These are phyloP conservation scores for Thereva nobilitata DNA, from an alignment of 2,888 invertebrate species.

Conservation along the genomic window DNA sequence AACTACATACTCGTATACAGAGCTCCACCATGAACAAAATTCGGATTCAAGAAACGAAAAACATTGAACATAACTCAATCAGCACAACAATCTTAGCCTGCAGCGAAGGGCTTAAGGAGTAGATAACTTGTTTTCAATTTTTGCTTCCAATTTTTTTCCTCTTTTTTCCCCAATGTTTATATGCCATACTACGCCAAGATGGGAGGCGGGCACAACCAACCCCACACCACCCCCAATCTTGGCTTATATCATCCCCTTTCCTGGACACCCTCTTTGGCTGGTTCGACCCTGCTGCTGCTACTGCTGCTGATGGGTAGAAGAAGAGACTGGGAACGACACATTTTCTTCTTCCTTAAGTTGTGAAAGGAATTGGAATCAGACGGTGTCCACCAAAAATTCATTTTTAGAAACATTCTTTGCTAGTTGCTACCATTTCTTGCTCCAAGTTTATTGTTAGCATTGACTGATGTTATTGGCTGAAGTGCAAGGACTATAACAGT, in stretches of 20 bases:
- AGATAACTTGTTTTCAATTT: conserved; percentile 34
- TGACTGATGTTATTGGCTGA: conserved; percentile 19
- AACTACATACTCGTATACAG: too few species aligned
- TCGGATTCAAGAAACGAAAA: conserved; percentile 28
- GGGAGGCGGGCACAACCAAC: background rate
- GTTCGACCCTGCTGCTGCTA: too few species aligned
- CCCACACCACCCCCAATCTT: too few species aligned
- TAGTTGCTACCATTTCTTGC: conserved; percentile 15
- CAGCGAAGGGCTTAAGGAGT: conserved; percentile 23
- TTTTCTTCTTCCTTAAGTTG: too few species aligned
- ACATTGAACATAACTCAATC: conserved; percentile 34
- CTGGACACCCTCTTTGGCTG: too few species aligned
- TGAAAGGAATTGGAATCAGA: conserved; percentile 5
- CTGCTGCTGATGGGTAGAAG: too few species aligned
- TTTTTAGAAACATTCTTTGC: background rate
- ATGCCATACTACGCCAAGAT: conserved; percentile 4
- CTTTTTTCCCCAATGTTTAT: conserved; percentile 3
- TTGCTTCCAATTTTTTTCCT: conserved; percentile 27
- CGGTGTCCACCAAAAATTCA: conserved; percentile 22
- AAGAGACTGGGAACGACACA: too few species aligned
- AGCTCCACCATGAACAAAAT: background rate
- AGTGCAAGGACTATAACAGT: background rate
- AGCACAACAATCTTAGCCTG: conserved; percentile 16
- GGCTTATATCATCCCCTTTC: too few species aligned
- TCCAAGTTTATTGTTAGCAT: conserved; percentile 15